Conservation (phyloP, 2,113 vertebrate species). For the Pristiophorus japonicus region DNA sequence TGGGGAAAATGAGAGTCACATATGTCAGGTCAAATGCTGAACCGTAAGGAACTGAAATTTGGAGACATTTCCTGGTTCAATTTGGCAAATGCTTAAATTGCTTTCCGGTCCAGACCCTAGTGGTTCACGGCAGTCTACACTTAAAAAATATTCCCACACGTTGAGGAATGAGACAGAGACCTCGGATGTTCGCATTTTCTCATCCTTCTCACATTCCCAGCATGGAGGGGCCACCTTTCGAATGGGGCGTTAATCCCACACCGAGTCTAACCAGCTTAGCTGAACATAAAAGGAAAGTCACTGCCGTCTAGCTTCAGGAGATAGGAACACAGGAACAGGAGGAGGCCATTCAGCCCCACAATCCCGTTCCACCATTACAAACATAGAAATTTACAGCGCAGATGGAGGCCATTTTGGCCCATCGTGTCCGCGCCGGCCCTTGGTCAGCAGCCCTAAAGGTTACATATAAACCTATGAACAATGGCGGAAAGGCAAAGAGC, state of each 20-base stretch:
- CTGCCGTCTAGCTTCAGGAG: background rate
- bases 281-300: background rate
- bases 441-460: too few relatives aligned
- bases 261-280: background rate
- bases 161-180: background rate
- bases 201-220: background rate
- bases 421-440: too few relatives aligned
- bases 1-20: background rate
- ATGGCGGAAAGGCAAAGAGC: too few relatives aligned
- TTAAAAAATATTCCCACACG: background rate
- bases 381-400: too few relatives aligned
- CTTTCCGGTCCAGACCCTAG: background rate
- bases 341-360: background rate
- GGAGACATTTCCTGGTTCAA: background rate
- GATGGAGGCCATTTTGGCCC: too few relatives aligned
- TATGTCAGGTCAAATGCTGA: background rate
- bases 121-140: background rate
- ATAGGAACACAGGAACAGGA: background rate
- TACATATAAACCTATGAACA: too few relatives aligned
- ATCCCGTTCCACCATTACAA: background rate
- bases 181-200: background rate
- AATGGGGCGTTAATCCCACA: background rate
- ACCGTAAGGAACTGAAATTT: background rate
- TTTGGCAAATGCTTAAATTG: background rate
- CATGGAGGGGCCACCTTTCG: background rate